These are phyloP conservation scores for Brachionus sp. DNA, from an alignment of 1,140 invertebrate species.

Conservation along the genomic window DNA sequence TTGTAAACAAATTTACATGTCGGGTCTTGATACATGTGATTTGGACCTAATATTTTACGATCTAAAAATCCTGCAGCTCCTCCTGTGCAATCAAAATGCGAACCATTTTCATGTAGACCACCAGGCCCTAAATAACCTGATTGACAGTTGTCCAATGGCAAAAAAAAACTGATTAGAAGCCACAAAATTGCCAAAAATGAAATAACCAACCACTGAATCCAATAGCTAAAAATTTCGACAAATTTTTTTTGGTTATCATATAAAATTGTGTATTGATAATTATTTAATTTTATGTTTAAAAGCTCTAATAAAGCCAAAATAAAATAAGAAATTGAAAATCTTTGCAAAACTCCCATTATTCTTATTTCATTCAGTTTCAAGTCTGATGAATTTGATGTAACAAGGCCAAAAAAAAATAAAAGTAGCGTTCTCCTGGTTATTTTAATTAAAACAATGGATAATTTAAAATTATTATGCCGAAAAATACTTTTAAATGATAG, in stretches of 20 bases:
- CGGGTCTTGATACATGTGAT: slow-evolving; percentile 72
- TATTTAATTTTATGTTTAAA: slow-evolving; percentile 51
- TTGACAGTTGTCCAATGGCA: slow-evolving; percentile 72
- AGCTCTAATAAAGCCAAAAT: slow-evolving; percentile 70
- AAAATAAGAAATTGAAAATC: slow-evolving; percentile 76
- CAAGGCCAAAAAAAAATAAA: slow-evolving; percentile 32
- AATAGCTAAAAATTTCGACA: slow-evolving; percentile 66
- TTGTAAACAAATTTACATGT: slow-evolving; percentile 62
- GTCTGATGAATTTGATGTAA: slow-evolving; percentile 48
- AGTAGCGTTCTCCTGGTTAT: not conserved
- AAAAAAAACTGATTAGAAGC: slow-evolving; percentile 68
- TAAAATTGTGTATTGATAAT: not conserved
- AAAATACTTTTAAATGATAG: not conserved
- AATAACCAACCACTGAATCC: slow-evolving; percentile 70
- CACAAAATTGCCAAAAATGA: slow-evolving; percentile 66
- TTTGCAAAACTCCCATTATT: slow-evolving; percentile 78
- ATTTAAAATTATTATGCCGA: not conserved
- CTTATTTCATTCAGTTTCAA: slow-evolving; percentile 65
- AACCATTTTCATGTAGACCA: slow-evolving; percentile 67
- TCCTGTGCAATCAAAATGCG: slow-evolving; percentile 72
- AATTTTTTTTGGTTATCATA: slow-evolving; percentile 61
- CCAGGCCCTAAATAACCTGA: slow-evolving; percentile 79
- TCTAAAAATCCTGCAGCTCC: slow-evolving; percentile 76
- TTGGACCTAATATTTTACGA: slow-evolving; percentile 67
- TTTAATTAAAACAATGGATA: not conserved